These are phyloP conservation scores for Perdita meconis DNA, from an alignment of 2,888 invertebrate genomes.

Conservation along the genomic window DNA sequence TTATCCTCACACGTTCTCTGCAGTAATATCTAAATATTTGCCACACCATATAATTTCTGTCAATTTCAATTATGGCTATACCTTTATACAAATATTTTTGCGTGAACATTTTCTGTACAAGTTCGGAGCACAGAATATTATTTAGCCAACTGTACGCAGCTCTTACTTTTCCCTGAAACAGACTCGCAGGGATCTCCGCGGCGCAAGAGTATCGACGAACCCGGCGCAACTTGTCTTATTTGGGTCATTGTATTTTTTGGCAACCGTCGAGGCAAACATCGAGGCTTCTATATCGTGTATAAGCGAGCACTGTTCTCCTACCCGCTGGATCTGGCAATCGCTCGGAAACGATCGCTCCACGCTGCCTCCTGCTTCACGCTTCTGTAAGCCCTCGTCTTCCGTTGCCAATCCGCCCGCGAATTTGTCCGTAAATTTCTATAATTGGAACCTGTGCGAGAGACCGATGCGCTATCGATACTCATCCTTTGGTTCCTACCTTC, in stretches of 20 bases:
- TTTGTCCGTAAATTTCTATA: constrained; percentile 37
- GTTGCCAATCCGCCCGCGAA: constrained; percentile 33
- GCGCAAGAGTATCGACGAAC: constrained; percentile 52
- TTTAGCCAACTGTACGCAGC: too few species aligned
- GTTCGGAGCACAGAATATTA: too few species aligned
- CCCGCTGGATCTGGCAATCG: constrained; percentile 51
- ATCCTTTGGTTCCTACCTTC: background rate
- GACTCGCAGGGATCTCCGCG: constrained; percentile 24
- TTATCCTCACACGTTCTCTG: too few species aligned
- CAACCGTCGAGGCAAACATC: constrained; percentile 55
- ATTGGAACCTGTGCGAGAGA: constrained; percentile 22
- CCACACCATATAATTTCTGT: too few species aligned
- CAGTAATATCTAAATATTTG: too few species aligned
- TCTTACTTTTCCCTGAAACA: constrained; percentile 21
- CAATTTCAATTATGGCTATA: too few species aligned
- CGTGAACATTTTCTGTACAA: too few species aligned
- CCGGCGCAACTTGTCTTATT: constrained; percentile 58
- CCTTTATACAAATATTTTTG: too few species aligned
- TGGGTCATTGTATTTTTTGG: constrained; percentile 67
- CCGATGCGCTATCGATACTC: background rate
- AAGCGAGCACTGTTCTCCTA: constrained; percentile 50
- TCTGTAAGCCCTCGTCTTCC: constrained; percentile 46
- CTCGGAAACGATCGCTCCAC: constrained; percentile 58
- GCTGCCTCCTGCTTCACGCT: constrained; percentile 52
- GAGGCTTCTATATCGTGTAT: constrained; percentile 40